phyloP scores from a whole-genome alignment of 2,888 invertebrate species.

The Aleiodes leptofemur region DNA sequence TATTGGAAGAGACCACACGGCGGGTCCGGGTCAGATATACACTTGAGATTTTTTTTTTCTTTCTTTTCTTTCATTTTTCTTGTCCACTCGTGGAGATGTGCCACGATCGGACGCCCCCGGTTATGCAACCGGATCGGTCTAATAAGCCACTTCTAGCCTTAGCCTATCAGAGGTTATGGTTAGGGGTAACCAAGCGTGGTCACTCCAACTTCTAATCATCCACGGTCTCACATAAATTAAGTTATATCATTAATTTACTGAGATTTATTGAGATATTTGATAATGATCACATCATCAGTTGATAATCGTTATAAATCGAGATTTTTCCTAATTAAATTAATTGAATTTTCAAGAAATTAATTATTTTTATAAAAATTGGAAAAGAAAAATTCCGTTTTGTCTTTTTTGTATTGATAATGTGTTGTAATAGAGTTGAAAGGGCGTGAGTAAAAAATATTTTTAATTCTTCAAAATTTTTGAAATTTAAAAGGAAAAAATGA shows the following conservation, averaged over 20 bases:
- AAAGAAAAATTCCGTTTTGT: too few species aligned
- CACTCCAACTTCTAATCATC: constrained; percentile 29
- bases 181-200: constrained; percentile 10
- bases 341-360: background rate
- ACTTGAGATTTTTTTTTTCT: background rate
- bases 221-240: constrained; percentile 33
- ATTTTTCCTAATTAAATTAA: background rate
- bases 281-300: constrained; percentile 1
- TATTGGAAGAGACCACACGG: constrained; percentile 50
- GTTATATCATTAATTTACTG: background rate
- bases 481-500: background rate
- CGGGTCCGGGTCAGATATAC: constrained; percentile 41
- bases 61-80: constrained; percentile 22
- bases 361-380: background rate
- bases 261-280: background rate
- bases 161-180: constrained; percentile 1
- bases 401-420: too few species aligned
- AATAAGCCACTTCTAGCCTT: constrained; percentile 35
- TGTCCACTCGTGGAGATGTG: constrained; percentile 29
- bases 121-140: constrained; percentile 48
- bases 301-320: background rate
- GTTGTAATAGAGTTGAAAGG: too few species aligned
- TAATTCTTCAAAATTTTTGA: too few species aligned
- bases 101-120: constrained; percentile 38
- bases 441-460: too few species aligned